Conservation (phyloP, 1,140 invertebrate genomes). For the Lamellibrachia luymesi region DNA sequence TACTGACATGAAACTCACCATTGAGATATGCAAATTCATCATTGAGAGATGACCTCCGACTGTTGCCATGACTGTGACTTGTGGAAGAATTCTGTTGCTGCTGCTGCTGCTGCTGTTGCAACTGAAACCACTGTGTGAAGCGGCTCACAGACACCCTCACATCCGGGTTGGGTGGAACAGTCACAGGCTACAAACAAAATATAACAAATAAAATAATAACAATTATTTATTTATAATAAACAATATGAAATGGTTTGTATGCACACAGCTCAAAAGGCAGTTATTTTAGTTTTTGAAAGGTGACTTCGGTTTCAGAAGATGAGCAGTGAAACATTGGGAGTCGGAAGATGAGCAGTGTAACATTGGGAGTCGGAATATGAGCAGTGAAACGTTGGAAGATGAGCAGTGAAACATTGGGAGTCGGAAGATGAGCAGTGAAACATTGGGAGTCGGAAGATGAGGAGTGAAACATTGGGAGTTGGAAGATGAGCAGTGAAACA, state of each 20-base stretch:
- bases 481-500: neutral
- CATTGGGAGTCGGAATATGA: no score
- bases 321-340: no score
- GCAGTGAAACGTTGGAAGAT: no score
- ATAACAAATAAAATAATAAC: neutral
- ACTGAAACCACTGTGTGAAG: slow-evolving; percentile 53
- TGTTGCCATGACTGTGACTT: slow-evolving; percentile 47
- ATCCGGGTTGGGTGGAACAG: neutral
- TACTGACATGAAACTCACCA: slow-evolving; percentile 50
- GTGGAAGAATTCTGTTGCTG: neutral
- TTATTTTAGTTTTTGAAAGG: no score
- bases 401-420: no score
- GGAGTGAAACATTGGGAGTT: neutral
- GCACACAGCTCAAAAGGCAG: no score
- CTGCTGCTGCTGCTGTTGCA: slow-evolving; percentile 29
- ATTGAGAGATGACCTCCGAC: slow-evolving; percentile 65
- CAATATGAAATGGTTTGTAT: no score
- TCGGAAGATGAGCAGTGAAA: no score
- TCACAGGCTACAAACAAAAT: neutral
- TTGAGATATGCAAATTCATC: slow-evolving; percentile 69
- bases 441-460: neutral
- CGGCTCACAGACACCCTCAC: slow-evolving; percentile 34
- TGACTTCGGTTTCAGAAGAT: no score
- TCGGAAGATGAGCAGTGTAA: no score
- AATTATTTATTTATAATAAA: no score